Evolutionary conservation across 2,888 invertebrate species (phyloP), one percentile per base, ranked within the genome.

Genomic region (Ditula angustiorana): DNA sequence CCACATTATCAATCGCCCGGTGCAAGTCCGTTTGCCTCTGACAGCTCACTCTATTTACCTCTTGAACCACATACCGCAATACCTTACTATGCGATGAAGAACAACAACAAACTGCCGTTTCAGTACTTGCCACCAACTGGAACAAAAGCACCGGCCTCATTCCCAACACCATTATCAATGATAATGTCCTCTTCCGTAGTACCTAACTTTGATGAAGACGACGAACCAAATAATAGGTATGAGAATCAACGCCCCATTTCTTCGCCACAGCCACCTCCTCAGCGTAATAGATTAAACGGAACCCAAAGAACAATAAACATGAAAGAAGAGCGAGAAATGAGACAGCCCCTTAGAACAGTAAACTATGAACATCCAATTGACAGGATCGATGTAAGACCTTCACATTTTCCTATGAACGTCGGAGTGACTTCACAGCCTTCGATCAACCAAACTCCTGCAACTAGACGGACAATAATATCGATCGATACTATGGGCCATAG

Each of bases 31-130:
- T 86, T 80, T 69, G 74, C 84, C 19, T 82, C 89, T 16, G 90
- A 90, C 50, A 87, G 83, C 70, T 83, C 88, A 26, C 77, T 87
- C 62, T 90, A 88, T 70, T 79, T 92, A 46, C 87, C 90, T 26
- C 88, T 88, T 5, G 90, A 91, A 71, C 80, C 87, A 47, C 87
- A 89, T 35, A 87, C 87, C 5, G 72, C 85, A 24, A 71, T 83
- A 16, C 89, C 91, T 11, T 88, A 86, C 72, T 89, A 82, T 59
- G 75, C 85, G 33, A 76, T 86, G 47, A 91, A 88, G 65, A 85
- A 85, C 72, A 69, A 80, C 5, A 85, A 87, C 61, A 86, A 88
- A 69, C 75, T 90, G 4, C 85, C 80, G 30, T 88, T 80, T 66
- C 86, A 85, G 60, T 87, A 86, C 68, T 74, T 90, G 63, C 90